phyloP scores from a whole-genome alignment of 2,888 invertebrate genomes.

The Stegophylla sp. region DNA sequence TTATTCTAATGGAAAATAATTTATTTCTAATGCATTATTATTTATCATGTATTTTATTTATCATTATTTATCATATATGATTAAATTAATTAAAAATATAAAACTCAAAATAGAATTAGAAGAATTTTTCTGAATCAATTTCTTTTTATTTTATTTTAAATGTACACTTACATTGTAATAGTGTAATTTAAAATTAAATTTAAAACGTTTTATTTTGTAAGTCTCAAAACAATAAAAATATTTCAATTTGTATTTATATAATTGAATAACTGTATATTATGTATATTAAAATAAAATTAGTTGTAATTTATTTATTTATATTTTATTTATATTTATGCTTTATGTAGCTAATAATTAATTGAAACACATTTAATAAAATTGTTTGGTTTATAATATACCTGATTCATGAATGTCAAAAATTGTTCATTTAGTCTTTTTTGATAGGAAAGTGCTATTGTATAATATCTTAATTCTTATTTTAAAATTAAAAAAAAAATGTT shows the following conservation, averaged over 20 bases:
- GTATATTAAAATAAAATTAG: too few relatives aligned
- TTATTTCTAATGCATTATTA: background rate
- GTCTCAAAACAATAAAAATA: background rate
- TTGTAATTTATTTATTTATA: background rate
- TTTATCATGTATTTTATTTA: too few relatives aligned
- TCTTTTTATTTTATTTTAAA: too few relatives aligned
- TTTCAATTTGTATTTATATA: background rate
- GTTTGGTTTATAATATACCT: background rate
- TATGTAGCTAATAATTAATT: background rate
- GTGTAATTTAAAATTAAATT: background rate
- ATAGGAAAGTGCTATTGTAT: too few relatives aligned
- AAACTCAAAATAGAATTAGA: too few relatives aligned
- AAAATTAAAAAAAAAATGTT: too few relatives aligned
- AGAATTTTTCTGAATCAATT: too few relatives aligned
- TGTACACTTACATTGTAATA: too few relatives aligned
- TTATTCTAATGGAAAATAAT: background rate
- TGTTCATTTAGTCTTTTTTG: background rate
- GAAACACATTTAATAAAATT: too few relatives aligned
- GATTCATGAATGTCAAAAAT: background rate
- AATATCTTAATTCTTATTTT: too few relatives aligned
- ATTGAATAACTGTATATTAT: background rate
- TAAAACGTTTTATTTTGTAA: background rate
- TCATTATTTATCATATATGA: background rate
- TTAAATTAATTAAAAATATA: too few relatives aligned
- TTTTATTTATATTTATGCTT: background rate